Conservation (phyloP, 1,140 invertebrate species). For the Zaprionus vittiger region DNA sequence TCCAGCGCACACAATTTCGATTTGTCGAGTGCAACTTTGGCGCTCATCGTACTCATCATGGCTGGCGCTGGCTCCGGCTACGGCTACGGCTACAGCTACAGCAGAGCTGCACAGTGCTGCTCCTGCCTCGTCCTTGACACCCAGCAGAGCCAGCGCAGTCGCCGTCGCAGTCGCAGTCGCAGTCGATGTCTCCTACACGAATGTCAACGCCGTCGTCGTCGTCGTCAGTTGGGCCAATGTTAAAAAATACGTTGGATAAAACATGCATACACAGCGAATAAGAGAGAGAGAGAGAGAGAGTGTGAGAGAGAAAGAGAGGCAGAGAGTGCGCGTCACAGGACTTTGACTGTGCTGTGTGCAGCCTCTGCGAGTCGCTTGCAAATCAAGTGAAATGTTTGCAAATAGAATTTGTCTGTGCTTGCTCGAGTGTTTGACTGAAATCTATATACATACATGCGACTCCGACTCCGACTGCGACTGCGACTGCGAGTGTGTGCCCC, state of each 20-base stretch:
- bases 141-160: conserved; percentile 39
- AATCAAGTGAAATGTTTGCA: conserved; percentile 84
- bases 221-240: conserved; percentile 34
- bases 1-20: conserved; percentile 84
- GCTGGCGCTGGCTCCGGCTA: conserved; percentile 54
- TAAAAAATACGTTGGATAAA: conserved; percentile 57
- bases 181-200: conserved; percentile 74
- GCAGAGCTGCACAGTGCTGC: conserved; percentile 47
- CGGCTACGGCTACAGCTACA: conserved; percentile 60
- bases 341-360: conserved; percentile 14
- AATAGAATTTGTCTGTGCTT: conserved; percentile 84
- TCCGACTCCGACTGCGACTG: conserved; percentile 44
- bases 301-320: conserved; percentile 9
- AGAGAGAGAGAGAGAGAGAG: conserved; percentile 14
- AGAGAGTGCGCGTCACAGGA: conserved; percentile 40
- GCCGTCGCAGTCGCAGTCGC: conserved; percentile 47
- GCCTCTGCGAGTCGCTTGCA: conserved; percentile 79
- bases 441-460: conserved; percentile 75
- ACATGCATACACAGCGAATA: conserved; percentile 36
- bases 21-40: conserved; percentile 84
- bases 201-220: conserved; percentile 64
- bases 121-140: conserved; percentile 78
- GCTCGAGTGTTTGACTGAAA: conserved; percentile 84
- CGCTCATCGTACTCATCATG: conserved; percentile 82
- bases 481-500: conserved; percentile 30